Base-by-base conservation (phyloP, 2,113 vertebrate species). In the Cololabis saira region DNA sequence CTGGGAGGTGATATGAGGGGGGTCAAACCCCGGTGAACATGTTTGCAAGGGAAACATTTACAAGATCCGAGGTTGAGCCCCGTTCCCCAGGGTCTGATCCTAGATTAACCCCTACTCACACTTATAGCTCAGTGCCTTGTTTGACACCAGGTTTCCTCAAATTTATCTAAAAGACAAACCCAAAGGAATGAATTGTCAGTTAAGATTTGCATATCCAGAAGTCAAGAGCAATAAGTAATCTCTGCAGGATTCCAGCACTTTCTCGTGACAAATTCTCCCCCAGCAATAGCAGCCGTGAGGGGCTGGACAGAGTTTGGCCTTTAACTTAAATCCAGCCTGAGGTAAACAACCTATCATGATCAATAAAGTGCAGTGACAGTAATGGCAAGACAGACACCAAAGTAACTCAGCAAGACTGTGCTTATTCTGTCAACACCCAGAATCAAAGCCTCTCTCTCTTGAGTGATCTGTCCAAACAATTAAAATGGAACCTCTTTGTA, bases 391-490 rank as follows among this genome's bases (percentile, higher is more conserved):
- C 68, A 82, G 81, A 62, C 81, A 71, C 82, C 82, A 63, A 77
- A 84, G 84, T 78, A 48, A 45, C 70, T 60, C 82, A 75, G 78
- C 72, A 53, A 74, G 79, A 74, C 89, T 91, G 91, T 88, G 88
- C 84, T 83, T 86, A 89, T 93, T 93, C 92, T 92, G 89, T 92
- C 91, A 93, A 89, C 86, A 89, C 68, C 81, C 73, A 59, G 73
- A 90, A 91, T 92, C 89, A 90, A 92, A 91, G 85, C 80, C 13
- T 18, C 73, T 78, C 81, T 86, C 88, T 87, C 88, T 45, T 77
- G 92, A 92, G 89, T 90, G 87, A 92, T 91, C 87, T 90, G 89
- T 89, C 89, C 84, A 92, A 93, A 93, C 91, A 93, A 92, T 93
- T 92, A 91, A 88, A 90, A 90, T 63, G 82, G 85, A 88, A 66